Conservation (phyloP, 2,888 invertebrate species). For the Flexamia atlantica region DNA sequence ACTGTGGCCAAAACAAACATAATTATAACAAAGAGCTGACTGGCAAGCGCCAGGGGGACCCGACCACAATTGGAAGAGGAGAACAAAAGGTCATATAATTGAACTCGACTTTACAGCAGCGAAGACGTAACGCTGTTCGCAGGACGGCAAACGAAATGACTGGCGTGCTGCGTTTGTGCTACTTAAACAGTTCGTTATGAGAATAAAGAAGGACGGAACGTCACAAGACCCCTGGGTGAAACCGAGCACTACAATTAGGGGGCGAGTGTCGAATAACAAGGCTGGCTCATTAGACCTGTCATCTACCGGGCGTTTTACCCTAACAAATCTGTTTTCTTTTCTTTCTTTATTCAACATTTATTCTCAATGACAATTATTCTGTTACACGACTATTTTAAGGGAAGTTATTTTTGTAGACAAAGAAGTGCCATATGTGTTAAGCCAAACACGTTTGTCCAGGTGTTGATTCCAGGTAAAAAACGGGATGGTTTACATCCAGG, state of each 20-base stretch:
- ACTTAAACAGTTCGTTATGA: conserved; percentile 25
- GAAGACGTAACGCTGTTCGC: neutral
- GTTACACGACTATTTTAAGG: too few species aligned
- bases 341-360: too few species aligned
- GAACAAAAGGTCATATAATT: conserved; percentile 19
- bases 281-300: conserved; percentile 15
- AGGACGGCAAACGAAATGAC: neutral
- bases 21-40: neutral
- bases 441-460: too few species aligned
- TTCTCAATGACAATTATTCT: too few species aligned
- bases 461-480: too few species aligned
- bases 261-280: conserved; percentile 27
- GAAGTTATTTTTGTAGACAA: too few species aligned
- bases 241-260: conserved; percentile 21
- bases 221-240: conserved; percentile 24
- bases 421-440: too few species aligned
- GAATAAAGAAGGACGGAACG: conserved; percentile 10
- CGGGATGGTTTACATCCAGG: too few species aligned
- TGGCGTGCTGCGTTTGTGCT: neutral
- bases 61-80: neutral
- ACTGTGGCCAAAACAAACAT: too few species aligned
- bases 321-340: neutral
- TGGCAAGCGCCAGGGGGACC: neutral
- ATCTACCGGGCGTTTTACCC: neutral
- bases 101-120: neutral